Percentiles rank a stretch among this genome's conserved stretches.
These are phyloP conservation scores for Aphodius granarius DNA, from an alignment of 2,888 invertebrate species.

Conservation along the genomic window DNA sequence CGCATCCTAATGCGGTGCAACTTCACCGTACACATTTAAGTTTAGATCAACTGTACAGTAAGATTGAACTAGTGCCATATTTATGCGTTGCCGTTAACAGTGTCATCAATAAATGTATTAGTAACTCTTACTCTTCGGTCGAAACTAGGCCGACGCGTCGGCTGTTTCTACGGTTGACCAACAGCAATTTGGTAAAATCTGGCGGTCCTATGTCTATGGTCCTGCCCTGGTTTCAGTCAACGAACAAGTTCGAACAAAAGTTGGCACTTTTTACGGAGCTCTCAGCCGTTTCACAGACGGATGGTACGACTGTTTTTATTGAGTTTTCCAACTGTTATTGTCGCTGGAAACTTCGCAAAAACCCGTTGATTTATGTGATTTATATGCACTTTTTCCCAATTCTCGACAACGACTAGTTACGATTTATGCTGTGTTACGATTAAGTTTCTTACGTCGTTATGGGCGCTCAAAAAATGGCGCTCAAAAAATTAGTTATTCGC, in stretches of 20 bases:
- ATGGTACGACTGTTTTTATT: slow-evolving; percentile 33
- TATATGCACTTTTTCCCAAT: background rate
- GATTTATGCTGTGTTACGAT: background rate
- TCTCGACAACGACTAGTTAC: background rate
- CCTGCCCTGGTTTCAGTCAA: background rate
- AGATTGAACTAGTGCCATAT: no score
- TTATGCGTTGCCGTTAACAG: background rate
- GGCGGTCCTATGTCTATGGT: no score
- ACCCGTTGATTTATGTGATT: slow-evolving; percentile 6
- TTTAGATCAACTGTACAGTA: no score
- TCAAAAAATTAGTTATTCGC: background rate
- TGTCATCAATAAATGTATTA: background rate
- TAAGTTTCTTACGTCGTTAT: background rate
- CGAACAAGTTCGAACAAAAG: slow-evolving; percentile 29
- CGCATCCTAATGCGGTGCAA: no score
- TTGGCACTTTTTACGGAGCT: slow-evolving; percentile 24
- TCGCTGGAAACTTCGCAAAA: slow-evolving; percentile 19
- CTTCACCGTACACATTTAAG: no score
- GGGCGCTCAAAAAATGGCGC: background rate
- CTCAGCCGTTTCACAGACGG: slow-evolving; percentile 29
- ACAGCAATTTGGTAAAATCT: slow-evolving; percentile 32
- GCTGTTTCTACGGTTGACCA: slow-evolving; percentile 1
- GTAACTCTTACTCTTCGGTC: background rate
- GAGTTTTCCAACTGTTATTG: slow-evolving; percentile 31
- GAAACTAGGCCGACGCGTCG: background rate